Base-by-base conservation (phyloP, 2,113 vertebrate species). In the Rynchops niger region DNA sequence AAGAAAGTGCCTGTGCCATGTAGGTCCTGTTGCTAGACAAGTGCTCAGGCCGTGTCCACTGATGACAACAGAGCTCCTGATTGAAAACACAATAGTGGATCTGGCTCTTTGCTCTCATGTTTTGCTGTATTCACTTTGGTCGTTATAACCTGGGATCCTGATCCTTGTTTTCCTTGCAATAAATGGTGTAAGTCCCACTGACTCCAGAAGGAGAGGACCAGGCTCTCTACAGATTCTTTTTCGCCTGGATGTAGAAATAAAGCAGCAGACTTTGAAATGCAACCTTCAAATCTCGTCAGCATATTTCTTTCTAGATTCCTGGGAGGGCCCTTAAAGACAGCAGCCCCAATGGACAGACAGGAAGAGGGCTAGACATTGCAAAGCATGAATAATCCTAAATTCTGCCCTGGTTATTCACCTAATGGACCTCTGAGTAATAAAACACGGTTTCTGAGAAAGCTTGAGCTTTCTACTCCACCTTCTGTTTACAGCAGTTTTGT, bases 341-440 rank as follows among this genome's bases (percentile, higher is more conserved):
- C 36, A 77, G 45, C 25, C 49, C 25, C 1, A 1, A 62, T 32
- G 53, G 71, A 42, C 47, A 45, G 71, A 70, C 92, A 94, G 93
- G 96, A 97, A 92, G 82, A 96, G 59, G 38, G 29, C 59, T 58
- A 88, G 95, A 97, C 72, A n/a, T 90, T 85, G 65, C 88, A 47
- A 58, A 77, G 67, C 53, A n/a, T 83, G 86, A 96, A 77, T 93
- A 96, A 92, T 83, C 72, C 72, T 19, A 2, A 92, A 42, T 86
- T 70, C 90, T 90, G 55, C 42, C 67, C 86, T 55, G 67, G 19
- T 71, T 2, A 2, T 65, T 86, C 45, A 29, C 79, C 50, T 59
- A 47, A 32, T 36, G 32, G 52, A 76, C 34, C 55, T 72, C 52
- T 94, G 77, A 93, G 84, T 89, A 84, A 74, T 62, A 38, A 82